Evolutionary conservation across 2,888 invertebrate species (phyloP).

Genomic region (Epinotia demarniana): DNA sequence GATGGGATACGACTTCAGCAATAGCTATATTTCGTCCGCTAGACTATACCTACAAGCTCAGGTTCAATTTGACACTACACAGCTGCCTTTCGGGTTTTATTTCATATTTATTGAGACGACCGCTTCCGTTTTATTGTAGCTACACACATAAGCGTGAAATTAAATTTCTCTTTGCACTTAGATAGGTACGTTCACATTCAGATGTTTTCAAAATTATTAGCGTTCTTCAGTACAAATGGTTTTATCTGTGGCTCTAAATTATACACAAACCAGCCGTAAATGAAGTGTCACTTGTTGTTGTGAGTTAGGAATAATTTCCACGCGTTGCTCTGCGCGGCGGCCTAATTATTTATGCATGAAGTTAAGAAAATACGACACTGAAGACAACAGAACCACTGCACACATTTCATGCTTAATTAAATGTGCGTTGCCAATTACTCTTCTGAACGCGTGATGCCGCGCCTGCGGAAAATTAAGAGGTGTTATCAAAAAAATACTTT

Average conservation of each 20-base stretch:
- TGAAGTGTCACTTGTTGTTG: slow-evolving; percentile 25
- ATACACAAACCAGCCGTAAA: slow-evolving; percentile 33
- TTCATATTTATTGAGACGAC: background rate
- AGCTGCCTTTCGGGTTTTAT: background rate
- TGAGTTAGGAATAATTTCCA: slow-evolving; percentile 29
- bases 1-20: slow-evolving; percentile 12
- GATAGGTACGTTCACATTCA: background rate
- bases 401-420: slow-evolving; percentile 43
- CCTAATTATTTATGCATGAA: slow-evolving; percentile 44
- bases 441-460: slow-evolving; percentile 16
- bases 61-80: background rate
- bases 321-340: slow-evolving; percentile 16
- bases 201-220: background rate
- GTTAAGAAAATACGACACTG: slow-evolving; percentile 39
- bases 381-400: slow-evolving; percentile 42
- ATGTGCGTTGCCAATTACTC: slow-evolving; percentile 39
- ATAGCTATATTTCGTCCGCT: slow-evolving; percentile 15
- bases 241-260: slow-evolving; percentile 6
- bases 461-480: slow-evolving; percentile 19
- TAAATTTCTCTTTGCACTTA: background rate
- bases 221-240: background rate
- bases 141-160: background rate
- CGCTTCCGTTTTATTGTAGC: background rate
- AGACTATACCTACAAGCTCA: background rate
- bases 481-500: slow-evolving; percentile 9